Evolutionary conservation across 2,888 invertebrate genomes (phyloP).

Genomic region (Pyrgus malvae): DNA sequence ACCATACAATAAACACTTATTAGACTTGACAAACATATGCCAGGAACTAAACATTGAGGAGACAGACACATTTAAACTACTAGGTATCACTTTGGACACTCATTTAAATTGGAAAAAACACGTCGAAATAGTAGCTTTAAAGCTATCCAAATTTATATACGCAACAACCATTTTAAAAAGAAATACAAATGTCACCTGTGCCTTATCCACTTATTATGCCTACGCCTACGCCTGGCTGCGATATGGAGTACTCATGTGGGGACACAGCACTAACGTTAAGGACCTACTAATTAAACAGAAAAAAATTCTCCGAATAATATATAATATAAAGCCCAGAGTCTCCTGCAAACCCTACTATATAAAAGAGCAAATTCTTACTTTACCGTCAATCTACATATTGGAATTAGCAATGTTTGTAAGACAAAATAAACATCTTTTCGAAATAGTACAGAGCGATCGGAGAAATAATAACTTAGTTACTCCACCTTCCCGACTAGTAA

Average conservation of each 20-base stretch:
- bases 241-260: not conserved
- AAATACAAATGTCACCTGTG: not conserved
- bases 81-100: not conserved
- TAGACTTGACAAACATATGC: not conserved
- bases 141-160: slow-evolving; percentile 7
- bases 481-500: not conserved
- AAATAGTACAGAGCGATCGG: not conserved
- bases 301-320: slow-evolving; percentile 33
- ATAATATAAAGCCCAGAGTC: not conserved
- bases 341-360: not conserved
- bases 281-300: slow-evolving; percentile 1
- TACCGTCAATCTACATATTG: not conserved
- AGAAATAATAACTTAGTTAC: not conserved
- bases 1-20: not conserved
- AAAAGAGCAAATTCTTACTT: not conserved
- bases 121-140: not conserved
- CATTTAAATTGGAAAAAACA: slow-evolving; percentile 9
- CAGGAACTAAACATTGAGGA: slow-evolving; percentile 1
- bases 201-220: not conserved
- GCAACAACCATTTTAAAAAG: not conserved
- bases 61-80: not conserved
- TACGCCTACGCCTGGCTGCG: not conserved
- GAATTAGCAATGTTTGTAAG: not conserved
- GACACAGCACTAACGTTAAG: not conserved
- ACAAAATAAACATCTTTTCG: not conserved